Evolutionary conservation across 2,888 invertebrate species (phyloP).

Genomic region (Aleiodes alternator): DNA sequence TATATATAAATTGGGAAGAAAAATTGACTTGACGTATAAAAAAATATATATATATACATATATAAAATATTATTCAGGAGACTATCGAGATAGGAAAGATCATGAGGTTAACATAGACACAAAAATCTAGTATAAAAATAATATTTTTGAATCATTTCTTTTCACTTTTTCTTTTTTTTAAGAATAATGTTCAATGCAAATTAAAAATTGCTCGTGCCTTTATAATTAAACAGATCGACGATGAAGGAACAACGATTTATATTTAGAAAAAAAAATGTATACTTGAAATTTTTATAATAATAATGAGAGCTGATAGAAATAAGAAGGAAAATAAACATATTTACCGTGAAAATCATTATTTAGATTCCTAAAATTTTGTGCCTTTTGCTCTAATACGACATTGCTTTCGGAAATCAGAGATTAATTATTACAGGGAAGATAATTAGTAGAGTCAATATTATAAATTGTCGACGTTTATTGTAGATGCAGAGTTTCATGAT

Average conservation of each 20-base stretch:
- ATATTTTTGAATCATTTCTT: too few relatives aligned
- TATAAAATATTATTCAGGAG: too few relatives aligned
- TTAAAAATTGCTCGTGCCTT: constrained; percentile 40
- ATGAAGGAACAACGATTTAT: constrained; percentile 29
- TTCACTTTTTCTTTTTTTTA: too few relatives aligned
- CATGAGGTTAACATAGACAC: too few relatives aligned
- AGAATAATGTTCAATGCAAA: constrained; percentile 11
- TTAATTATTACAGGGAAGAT: constrained; percentile 3
- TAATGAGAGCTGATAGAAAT: constrained; percentile 11
- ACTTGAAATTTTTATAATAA: constrained; percentile 23
- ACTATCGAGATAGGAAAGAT: too few relatives aligned
- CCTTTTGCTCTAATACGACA: constrained; percentile 9
- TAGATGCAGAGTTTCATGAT: neutral
- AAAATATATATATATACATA: too few relatives aligned
- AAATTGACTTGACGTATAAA: too few relatives aligned
- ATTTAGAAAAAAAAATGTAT: constrained; percentile 4
- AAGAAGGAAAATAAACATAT: constrained; percentile 4
- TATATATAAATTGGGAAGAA: constrained; percentile 25
- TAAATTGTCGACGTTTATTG: neutral
- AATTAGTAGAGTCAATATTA: neutral
- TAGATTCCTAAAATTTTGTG: neutral
- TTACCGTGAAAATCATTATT: neutral
- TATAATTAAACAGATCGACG: neutral
- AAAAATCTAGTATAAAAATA: too few relatives aligned
- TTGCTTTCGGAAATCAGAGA: neutral